A percentile compares a stretch with the other conserved stretches of the same genome.
phyloP scores from a whole-genome alignment of 2,888 invertebrate genomes.

The Teinopalpus imperialis region DNA sequence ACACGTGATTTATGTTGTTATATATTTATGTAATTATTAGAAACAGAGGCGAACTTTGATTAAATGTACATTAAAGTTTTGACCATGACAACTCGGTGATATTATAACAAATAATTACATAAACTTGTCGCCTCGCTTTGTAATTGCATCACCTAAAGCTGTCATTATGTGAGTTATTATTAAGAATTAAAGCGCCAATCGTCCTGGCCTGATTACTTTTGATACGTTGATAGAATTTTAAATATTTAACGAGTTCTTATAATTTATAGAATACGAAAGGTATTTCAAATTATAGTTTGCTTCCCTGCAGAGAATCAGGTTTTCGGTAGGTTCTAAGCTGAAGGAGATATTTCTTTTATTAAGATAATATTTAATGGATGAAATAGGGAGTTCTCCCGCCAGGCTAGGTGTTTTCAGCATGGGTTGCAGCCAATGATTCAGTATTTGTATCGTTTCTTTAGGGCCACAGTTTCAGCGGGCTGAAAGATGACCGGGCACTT shows the following conservation, averaged over 20 bases:
- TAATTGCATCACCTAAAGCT: slow-evolving; percentile 15
- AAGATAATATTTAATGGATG: too few species aligned
- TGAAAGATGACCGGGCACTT: too few species aligned
- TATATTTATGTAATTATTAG: not conserved
- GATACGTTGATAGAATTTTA: slow-evolving; percentile 7
- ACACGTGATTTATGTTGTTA: too few species aligned
- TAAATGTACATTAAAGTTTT: not conserved
- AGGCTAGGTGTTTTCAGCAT: too few species aligned
- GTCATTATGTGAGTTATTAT: slow-evolving; percentile 15
- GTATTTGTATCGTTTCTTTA: too few species aligned
- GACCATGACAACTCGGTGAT: slow-evolving; percentile 16
- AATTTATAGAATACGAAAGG: not conserved
- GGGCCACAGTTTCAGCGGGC: too few species aligned
- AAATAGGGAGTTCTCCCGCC: too few species aligned
- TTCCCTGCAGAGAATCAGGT: too few species aligned
- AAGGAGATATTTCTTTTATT: too few species aligned
- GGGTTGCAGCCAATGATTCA: too few species aligned
- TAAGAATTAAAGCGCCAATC: not conserved
- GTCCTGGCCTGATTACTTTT: not conserved
- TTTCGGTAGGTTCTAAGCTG: too few species aligned
- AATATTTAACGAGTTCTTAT: not conserved
- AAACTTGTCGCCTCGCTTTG: slow-evolving; percentile 5
- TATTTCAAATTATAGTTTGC: too few species aligned
- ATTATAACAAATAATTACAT: slow-evolving; percentile 13
- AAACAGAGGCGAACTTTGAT: not conserved